phyloP scores from a whole-genome alignment of 2,888 invertebrate species.

The Dermolepida albohirtum region DNA sequence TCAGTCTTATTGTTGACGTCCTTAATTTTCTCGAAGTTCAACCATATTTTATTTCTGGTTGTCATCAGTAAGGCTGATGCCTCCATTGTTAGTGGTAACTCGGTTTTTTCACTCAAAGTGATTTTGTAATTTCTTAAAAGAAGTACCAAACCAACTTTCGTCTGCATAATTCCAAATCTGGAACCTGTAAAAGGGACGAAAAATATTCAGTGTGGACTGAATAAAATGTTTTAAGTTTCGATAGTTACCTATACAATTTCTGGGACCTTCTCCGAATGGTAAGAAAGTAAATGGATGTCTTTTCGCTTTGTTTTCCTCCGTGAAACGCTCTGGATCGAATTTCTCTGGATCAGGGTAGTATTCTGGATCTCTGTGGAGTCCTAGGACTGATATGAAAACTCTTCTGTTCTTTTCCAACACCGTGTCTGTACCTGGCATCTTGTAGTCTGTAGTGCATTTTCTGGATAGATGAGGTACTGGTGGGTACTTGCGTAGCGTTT shows the following conservation, averaged over 20 bases:
- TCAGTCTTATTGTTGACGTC: slow-evolving; percentile 23
- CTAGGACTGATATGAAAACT: slow-evolving; percentile 51
- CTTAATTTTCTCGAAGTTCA: slow-evolving; percentile 43
- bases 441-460: slow-evolving; percentile 51
- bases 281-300: slow-evolving; percentile 51
- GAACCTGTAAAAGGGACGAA: slow-evolving; percentile 43
- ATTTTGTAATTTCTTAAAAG: slow-evolving; percentile 47
- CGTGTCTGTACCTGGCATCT: slow-evolving; percentile 50
- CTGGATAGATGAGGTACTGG: slow-evolving; percentile 54
- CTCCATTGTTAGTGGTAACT: slow-evolving; percentile 47
- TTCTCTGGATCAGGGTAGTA: slow-evolving; percentile 57
- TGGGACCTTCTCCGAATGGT: slow-evolving; percentile 55
- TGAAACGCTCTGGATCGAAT: slow-evolving; percentile 60
- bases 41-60: slow-evolving; percentile 45
- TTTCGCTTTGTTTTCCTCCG: slow-evolving; percentile 47
- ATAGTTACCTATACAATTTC: slow-evolving; percentile 44
- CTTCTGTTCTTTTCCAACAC: slow-evolving; percentile 48
- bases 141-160: slow-evolving; percentile 46
- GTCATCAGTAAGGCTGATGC: slow-evolving; percentile 44
- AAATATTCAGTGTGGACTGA: not conserved
- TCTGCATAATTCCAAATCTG: slow-evolving; percentile 49
- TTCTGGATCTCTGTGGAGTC: slow-evolving; percentile 57
- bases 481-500: slow-evolving; percentile 61
- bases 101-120: slow-evolving; percentile 45
- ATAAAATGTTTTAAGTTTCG: not conserved